Percentiles rank a stretch among this genome's conserved stretches.
Evolutionary conservation across 2,888 invertebrate genomes (phyloP).

Genomic region (Pherbina coryleti): DNA sequence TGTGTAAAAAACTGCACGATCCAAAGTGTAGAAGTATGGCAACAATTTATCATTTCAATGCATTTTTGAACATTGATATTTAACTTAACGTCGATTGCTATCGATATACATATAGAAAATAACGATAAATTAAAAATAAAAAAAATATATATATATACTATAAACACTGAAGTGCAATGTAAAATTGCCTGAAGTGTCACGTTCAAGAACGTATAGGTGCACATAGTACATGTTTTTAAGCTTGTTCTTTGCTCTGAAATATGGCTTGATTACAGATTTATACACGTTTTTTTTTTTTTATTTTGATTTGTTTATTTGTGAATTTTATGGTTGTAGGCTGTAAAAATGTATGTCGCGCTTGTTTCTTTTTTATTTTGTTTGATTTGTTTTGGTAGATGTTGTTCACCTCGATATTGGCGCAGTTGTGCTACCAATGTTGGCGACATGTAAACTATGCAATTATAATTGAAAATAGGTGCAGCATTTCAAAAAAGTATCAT

Average conservation of each 20-base stretch:
- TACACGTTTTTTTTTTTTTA: not conserved
- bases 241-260: not conserved
- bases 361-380: not conserved
- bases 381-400: not conserved
- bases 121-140: not conserved
- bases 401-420: slow-evolving; percentile 25
- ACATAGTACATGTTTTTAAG: not conserved
- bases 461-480: not conserved
- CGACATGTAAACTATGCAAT: not conserved
- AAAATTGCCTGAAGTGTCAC: slow-evolving; percentile 21
- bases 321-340: not conserved
- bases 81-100: not conserved
- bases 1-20: too few relatives aligned
- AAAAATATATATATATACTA: not conserved
- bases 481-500: not conserved
- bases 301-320: not conserved
- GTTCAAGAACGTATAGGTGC: slow-evolving; percentile 19
- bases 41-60: too few relatives aligned
- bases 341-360: not conserved
- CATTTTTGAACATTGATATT: not conserved
- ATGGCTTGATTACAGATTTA: not conserved
- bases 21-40: too few relatives aligned
- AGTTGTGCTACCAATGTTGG: not conserved
- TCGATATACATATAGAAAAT: not conserved
- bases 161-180: not conserved